These are phyloP conservation scores for Anagyrus pseudococci DNA, from an alignment of 2,888 invertebrate genomes.

Conservation along the genomic window DNA sequence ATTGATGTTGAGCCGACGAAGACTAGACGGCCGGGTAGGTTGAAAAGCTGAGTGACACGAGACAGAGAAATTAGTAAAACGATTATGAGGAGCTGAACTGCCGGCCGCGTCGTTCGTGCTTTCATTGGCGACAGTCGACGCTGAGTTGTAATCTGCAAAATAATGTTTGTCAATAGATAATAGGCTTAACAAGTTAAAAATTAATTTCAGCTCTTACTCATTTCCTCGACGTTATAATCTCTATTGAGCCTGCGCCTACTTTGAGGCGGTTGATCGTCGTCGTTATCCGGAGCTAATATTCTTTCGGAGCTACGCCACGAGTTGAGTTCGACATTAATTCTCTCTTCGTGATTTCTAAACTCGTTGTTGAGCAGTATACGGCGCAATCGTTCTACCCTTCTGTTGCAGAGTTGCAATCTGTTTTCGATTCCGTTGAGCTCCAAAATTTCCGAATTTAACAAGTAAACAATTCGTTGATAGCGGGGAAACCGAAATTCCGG, in stretches of 20 bases:
- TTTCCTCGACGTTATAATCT: conserved; percentile 14
- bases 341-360: too few relatives aligned
- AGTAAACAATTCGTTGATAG: too few relatives aligned
- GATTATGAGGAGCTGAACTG: background rate
- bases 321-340: too few relatives aligned
- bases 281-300: too few relatives aligned
- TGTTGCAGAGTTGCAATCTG: too few relatives aligned
- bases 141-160: conserved; percentile 44
- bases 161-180: conserved; percentile 5
- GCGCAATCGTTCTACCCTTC: too few relatives aligned
- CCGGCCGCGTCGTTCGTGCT: conserved; percentile 28
- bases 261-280: conserved; percentile 41
- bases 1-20: conserved; percentile 18
- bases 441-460: too few relatives aligned
- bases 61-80: conserved; percentile 46
- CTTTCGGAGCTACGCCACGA: conserved; percentile 31
- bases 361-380: too few relatives aligned
- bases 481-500: too few relatives aligned
- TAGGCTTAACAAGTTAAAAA: background rate
- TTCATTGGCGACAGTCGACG: conserved; percentile 49
- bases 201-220: conserved; percentile 10
- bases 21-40: conserved; percentile 50
- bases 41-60: conserved; percentile 57
- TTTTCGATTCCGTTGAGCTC: too few relatives aligned
- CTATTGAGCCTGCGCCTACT: conserved; percentile 39